Base-by-base conservation (phyloP, 2,888 invertebrate genomes). In the Venusia cambrica region DNA sequence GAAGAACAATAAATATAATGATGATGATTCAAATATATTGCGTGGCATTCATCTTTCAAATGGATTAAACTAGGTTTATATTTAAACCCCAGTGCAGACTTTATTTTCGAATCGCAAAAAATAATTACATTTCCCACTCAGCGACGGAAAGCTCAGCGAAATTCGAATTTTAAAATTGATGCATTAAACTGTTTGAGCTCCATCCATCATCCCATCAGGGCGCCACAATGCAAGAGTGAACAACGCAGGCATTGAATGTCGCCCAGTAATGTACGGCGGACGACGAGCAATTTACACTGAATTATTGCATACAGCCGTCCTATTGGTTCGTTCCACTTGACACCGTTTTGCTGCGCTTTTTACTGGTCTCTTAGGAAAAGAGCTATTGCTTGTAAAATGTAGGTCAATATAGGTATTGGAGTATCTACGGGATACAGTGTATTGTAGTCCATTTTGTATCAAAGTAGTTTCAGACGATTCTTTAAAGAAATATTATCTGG, bases 231-330 rank as follows among this genome's bases (percentile, higher is more conserved):
- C 43, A 44, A 43, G 40, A 43, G 45, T 44, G 47, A 51, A 53
- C 57, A 45, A 47, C 39, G 43, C 49, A 17, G 31, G 38, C 41
- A 39, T 38, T 54, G 43, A 38, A 45, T 54, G 64, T 62, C 57
- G 55, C 51, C 34, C 41, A 44, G 56, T 63, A 67, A 66, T 62
- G 64, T 60, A 57, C 57, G 51, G 54, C 52, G 29, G 51, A 50
- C 53, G 57, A 58, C 56, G 59, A 59, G 60, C 65, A 66, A 64
- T 70, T 67, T 64, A 56, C 58, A 43, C 62, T 69, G 69, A 72
- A 63, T 71, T 71, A 71, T 69, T 65, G 67, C 67, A 58, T 57
- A 61, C 52, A 57, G 46, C 58, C 54, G 49, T 59, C 52, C 51
- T 45, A 36, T 39, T 49, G 60, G 52, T 50, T 35, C 39, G 38